Evolutionary conservation across 2,113 vertebrate species (phyloP), one percentile per base, ranked within the genome.

Genomic region (Psettodes erumei): DNA sequence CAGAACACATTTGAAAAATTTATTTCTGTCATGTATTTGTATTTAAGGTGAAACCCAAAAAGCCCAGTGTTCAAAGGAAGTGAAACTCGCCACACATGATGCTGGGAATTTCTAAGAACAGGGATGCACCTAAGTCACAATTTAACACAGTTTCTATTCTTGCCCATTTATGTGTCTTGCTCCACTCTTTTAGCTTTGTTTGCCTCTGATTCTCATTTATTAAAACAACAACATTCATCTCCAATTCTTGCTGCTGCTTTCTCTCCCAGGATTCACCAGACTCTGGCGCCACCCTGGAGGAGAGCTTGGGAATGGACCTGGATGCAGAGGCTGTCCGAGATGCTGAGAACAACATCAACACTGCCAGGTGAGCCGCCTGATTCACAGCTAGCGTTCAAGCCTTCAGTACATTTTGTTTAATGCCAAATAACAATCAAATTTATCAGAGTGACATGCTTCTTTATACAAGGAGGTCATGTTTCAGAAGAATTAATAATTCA

Each of bases 291-390:
- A 2, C 62, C 64, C 62, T 77, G 45, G 88, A 96, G 90, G 94
- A 96, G 81, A 92, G 91, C 51, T 94, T 90, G 47, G 90, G 91
- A 85, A 95, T 95, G 94, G 95, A 95, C 81, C 84, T 92, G 77
- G 96, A 96, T 84, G 78, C 85, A 1, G 87, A 90, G 60, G 70
- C 89, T 47, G 67, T 87, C 65, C 78, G 84, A 74, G 93, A 94
- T 81, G 89, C 89, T 78, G 95, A 95, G 89, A 93, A 95, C 92
- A 93, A 92, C 87, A 91, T 93, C 45, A 91, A 88, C 88, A 88
- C 84, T 86, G 93, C 95, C 92, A 96, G 95, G 97, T 99, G 85
- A 38, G 88, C 5, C 23, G 13, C 9, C 2, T 4, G 19, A 42
- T 7, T 32, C 19, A 23, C 6, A 11, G 23, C 40, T 42, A 58